These are phyloP conservation scores for Orchesellides sinensis DNA, from an alignment of 2,888 invertebrate species.

Conservation along the genomic window DNA sequence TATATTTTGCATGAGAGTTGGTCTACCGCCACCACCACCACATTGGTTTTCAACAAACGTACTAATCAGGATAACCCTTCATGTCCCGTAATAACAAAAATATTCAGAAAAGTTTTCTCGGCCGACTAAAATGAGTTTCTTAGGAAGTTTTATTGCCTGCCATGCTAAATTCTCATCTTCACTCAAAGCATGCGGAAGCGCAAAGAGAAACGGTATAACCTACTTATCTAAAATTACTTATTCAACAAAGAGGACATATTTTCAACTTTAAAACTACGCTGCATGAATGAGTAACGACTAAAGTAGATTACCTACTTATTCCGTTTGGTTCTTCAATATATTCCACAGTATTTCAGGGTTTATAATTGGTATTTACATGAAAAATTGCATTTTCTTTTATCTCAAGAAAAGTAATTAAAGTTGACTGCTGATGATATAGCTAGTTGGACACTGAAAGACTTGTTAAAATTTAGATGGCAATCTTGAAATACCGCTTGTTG, in stretches of 20 bases:
- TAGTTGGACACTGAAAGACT: not conserved
- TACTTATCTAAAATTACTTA: not conserved
- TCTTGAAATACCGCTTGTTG: too few species aligned
- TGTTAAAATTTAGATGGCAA: too few species aligned
- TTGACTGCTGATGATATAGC: not conserved
- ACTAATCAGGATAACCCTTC: too few species aligned
- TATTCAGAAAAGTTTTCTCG: too few species aligned
- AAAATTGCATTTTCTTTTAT: constrained; percentile 41
- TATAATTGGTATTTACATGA: constrained; percentile 43
- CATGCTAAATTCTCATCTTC: too few species aligned
- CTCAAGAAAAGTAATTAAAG: constrained; percentile 29
- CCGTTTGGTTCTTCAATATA: constrained; percentile 1
- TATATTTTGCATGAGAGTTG: too few species aligned
- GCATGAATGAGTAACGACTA: constrained; percentile 46
- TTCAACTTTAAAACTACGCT: too few species aligned
- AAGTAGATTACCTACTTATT: constrained; percentile 36
- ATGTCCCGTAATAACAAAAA: too few species aligned
- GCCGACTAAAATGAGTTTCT: too few species aligned
- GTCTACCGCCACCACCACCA: too few species aligned
- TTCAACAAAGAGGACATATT: not conserved
- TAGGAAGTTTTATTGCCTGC: too few species aligned
- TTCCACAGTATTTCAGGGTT: not conserved
- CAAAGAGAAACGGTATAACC: not conserved
- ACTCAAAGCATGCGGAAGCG: not conserved
- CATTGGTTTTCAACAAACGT: too few species aligned